Conservation (phyloP, 2,888 invertebrate species). For the Mesorhabditis belari region DNA sequence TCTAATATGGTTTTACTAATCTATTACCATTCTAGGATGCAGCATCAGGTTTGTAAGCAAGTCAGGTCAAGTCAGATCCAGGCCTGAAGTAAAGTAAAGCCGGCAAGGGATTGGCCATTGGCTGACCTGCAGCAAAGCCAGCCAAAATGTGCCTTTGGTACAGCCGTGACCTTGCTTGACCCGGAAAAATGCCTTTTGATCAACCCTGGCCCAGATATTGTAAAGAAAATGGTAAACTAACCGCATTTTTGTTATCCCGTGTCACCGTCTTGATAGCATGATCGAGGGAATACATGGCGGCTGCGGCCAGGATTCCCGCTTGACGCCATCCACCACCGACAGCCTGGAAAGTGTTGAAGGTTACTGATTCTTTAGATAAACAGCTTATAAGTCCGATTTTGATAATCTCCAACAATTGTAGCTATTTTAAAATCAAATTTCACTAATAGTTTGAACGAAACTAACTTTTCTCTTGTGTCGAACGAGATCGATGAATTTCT, state of each 20-base stretch:
- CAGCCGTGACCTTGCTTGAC: too few species aligned
- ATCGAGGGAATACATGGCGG: slow-evolving; percentile 76
- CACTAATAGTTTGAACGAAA: background rate
- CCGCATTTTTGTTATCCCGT: slow-evolving; percentile 66
- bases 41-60: too few species aligned
- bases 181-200: too few species aligned
- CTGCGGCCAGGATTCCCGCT: slow-evolving; percentile 80
- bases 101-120: too few species aligned
- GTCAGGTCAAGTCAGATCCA: too few species aligned
- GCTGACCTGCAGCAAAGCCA: too few species aligned
- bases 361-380: background rate
- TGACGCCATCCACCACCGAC: slow-evolving; percentile 92
- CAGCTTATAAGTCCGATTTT: background rate
- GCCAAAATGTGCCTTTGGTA: too few species aligned
- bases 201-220: too few species aligned
- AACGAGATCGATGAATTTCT: slow-evolving; percentile 33
- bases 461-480: slow-evolving; percentile 20
- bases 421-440: background rate
- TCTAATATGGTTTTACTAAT: too few species aligned
- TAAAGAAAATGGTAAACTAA: too few species aligned
- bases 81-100: too few species aligned
- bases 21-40: too few species aligned
- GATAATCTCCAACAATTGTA: background rate
- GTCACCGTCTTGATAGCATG: slow-evolving; percentile 65
- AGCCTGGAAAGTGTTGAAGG: slow-evolving; percentile 69